Percentiles rank a stretch among this genome's conserved stretches.
Evolutionary conservation across 2,113 vertebrate species (phyloP).

Genomic region (Mesocricetus auratus): DNA sequence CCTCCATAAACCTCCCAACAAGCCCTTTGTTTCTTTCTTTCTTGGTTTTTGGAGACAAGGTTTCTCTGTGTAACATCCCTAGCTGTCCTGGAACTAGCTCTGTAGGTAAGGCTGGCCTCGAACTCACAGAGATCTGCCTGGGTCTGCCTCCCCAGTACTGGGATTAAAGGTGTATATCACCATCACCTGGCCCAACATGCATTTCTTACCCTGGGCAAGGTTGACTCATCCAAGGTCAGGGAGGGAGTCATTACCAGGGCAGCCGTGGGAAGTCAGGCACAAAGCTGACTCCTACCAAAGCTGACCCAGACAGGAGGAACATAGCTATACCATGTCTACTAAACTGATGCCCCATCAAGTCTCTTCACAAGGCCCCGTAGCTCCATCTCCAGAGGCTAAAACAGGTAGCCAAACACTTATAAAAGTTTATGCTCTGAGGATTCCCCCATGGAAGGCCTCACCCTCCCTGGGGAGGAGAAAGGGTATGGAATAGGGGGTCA

Average conservation of each 20-base stretch:
- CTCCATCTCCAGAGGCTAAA: slow-evolving; percentile 56
- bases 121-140: too few relatives aligned
- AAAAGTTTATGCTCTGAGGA: neutral
- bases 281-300: neutral
- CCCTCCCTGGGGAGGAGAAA: too few relatives aligned
- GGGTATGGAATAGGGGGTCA: too few relatives aligned
- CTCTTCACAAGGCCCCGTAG: neutral
- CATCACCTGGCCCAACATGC: neutral
- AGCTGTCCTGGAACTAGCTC: too few relatives aligned
- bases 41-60: too few relatives aligned
- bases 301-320: neutral
- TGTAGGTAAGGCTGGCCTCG: too few relatives aligned
- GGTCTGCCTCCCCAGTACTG: too few relatives aligned
- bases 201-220: neutral
- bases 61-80: too few relatives aligned
- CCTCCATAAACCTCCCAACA: neutral
- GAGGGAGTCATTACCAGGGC: neutral
- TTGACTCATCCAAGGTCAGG: neutral
- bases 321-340: neutral
- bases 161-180: too few relatives aligned
- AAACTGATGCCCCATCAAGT: neutral
- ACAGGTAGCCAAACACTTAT: slow-evolving; percentile 61
- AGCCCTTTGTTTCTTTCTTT: too few relatives aligned
- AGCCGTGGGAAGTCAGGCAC: neutral
- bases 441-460: too few relatives aligned